A percentile compares a stretch with the other conserved stretches of the same genome.
Evolutionary conservation across 2,113 vertebrate genomes (phyloP).

Genomic region (Megaptera novaeangliae): DNA sequence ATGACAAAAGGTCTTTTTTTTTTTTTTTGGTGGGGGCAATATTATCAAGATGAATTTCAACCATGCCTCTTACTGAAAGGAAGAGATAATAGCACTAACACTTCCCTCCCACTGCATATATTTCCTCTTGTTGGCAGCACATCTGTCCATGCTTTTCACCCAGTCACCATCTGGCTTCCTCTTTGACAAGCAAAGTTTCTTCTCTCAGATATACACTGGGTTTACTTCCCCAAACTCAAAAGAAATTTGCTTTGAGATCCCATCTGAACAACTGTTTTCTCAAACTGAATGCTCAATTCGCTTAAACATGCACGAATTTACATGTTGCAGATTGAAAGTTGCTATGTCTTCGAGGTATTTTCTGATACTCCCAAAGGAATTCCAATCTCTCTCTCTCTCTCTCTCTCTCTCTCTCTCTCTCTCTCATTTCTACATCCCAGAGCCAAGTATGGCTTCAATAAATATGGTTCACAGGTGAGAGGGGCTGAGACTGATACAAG

Average conservation of each 20-base stretch:
- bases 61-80: neutral
- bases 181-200: neutral
- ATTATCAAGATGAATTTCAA: constrained; percentile 38
- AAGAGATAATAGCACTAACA: constrained; percentile 7
- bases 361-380: neutral
- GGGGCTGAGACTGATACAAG: neutral
- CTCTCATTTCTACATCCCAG: neutral
- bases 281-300: neutral
- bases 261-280: neutral
- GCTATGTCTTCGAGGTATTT: neutral
- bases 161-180: neutral
- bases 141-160: accelerated
- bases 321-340: neutral
- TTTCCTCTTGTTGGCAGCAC: neutral
- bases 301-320: neutral
- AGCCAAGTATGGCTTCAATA: neutral
- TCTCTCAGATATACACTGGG: neutral
- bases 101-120: accelerated
- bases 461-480: neutral
- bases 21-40: neutral
- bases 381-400: neutral
- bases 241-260: neutral
- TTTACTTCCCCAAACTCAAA: neutral
- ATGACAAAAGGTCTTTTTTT: neutral
- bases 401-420: neutral